Evolutionary conservation across 2,888 invertebrate species (phyloP).

Genomic region (Caenorhabditis afra): DNA sequence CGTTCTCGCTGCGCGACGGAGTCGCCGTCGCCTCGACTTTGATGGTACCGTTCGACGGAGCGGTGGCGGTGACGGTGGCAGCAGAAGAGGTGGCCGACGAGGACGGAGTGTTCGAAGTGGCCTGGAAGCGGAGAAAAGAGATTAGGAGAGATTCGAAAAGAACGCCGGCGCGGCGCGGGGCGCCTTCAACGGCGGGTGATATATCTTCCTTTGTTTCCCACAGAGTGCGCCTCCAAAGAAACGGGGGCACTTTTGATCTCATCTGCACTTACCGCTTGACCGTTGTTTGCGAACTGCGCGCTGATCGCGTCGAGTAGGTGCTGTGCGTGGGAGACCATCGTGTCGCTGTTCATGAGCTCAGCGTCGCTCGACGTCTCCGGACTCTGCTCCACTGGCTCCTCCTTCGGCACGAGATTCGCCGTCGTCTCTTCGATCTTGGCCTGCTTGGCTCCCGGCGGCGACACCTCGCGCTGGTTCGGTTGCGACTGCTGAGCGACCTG

Average conservation of each 20-base stretch:
- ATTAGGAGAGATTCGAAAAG: slow-evolving; percentile 9
- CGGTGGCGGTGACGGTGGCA: no score
- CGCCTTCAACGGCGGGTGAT: slow-evolving; percentile 22
- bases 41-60: slow-evolving; percentile 26
- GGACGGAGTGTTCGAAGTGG: slow-evolving; percentile 9
- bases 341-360: neutral
- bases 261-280: slow-evolving; percentile 35
- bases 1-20: slow-evolving; percentile 31
- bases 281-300: slow-evolving; percentile 29
- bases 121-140: neutral
- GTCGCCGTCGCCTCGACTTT: slow-evolving; percentile 11
- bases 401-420: neutral
- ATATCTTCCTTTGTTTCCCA: slow-evolving; percentile 39
- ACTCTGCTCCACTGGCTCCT: neutral
- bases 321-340: slow-evolving; percentile 1
- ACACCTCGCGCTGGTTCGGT: slow-evolving; percentile 5
- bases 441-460: slow-evolving; percentile 18
- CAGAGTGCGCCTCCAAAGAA: neutral
- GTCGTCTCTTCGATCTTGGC: slow-evolving; percentile 27
- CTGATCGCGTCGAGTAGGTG: slow-evolving; percentile 37
- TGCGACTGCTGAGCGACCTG: neutral
- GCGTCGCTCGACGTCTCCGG: neutral
- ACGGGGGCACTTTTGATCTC: slow-evolving; percentile 26
- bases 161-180: neutral
- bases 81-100: slow-evolving; percentile 9